phyloP scores from a whole-genome alignment of 1,140 invertebrate genomes.

The Eufriesea mexicana region DNA sequence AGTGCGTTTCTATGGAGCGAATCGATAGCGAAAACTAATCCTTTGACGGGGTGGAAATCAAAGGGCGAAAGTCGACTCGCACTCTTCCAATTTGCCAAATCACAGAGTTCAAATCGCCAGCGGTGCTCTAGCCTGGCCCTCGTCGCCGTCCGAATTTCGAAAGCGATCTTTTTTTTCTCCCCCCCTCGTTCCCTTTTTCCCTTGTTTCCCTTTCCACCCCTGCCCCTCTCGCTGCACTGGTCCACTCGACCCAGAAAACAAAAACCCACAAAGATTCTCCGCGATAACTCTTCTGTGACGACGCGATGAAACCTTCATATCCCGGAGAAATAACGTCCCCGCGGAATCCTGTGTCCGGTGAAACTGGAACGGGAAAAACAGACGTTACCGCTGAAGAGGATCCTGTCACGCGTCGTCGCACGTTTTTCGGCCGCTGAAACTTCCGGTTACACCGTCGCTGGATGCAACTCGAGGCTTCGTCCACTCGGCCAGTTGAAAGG shows the following conservation, averaged over 20 bases:
- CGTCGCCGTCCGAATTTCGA: not conserved
- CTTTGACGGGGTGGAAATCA: conserved; percentile 12
- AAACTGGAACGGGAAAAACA: conserved; percentile 1
- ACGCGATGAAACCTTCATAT: not conserved
- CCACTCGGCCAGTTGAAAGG: too few relatives aligned
- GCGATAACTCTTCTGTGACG: conserved; percentile 28
- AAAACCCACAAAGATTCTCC: conserved; percentile 35
- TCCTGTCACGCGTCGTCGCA: not conserved
- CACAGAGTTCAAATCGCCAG: conserved; percentile 15
- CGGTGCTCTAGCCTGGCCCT: not conserved
- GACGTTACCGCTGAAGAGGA: not conserved
- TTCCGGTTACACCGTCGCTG: not conserved
- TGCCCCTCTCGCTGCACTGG: not conserved
- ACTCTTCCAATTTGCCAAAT: conserved; percentile 43
- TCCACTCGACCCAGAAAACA: conserved; percentile 28
- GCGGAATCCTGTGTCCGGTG: not conserved
- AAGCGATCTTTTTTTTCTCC: not conserved
- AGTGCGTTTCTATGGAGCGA: not conserved
- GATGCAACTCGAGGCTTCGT: too few relatives aligned
- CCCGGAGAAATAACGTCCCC: not conserved
- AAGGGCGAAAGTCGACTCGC: conserved; percentile 2
- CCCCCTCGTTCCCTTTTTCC: accelerated
- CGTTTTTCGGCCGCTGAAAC: not conserved
- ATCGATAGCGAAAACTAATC: conserved; percentile 12
- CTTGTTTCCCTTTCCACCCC: not conserved